Conservation (phyloP, 1,140 invertebrate species). For the Procambarus clarkii region DNA sequence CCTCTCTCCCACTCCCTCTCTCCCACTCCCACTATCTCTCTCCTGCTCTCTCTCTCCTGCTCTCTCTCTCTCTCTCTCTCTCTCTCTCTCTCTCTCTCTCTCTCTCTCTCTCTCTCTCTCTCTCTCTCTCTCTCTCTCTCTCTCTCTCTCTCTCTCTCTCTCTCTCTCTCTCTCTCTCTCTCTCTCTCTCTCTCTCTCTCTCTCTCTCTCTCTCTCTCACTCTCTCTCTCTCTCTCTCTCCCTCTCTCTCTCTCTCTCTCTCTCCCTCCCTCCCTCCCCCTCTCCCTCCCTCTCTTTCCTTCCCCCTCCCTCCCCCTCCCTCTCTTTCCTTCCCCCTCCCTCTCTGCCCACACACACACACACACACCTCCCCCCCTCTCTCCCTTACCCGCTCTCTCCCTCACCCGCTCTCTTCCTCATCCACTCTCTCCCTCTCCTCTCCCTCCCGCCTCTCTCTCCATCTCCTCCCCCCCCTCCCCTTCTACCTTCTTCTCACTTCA, state of each 20-base stretch:
- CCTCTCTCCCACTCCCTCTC: too few relatives aligned
- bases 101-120: not conserved
- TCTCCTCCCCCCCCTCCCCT: not conserved
- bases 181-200: not conserved
- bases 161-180: not conserved
- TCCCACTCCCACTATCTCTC: too few relatives aligned
- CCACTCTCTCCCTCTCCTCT: too few relatives aligned
- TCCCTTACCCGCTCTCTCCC: too few relatives aligned
- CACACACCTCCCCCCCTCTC: too few relatives aligned
- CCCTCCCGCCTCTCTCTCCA: too few relatives aligned
- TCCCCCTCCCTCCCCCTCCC: not conserved
- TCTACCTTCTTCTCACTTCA: too few relatives aligned
- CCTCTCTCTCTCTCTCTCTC: not conserved
- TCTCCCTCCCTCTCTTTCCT: conserved; percentile 5
- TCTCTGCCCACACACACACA: too few relatives aligned
- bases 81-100: conserved; percentile 10
- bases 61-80: not conserved
- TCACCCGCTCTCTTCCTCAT: too few relatives aligned
- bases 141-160: not conserved
- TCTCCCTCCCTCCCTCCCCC: not conserved
- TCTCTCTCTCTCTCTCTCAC: not conserved
- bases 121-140: not conserved
- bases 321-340: not conserved
- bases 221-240: not conserved
- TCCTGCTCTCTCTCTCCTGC: not conserved